Base-by-base conservation (phyloP, 2,113 vertebrate genomes). In the Geococcyx californianus region DNA sequence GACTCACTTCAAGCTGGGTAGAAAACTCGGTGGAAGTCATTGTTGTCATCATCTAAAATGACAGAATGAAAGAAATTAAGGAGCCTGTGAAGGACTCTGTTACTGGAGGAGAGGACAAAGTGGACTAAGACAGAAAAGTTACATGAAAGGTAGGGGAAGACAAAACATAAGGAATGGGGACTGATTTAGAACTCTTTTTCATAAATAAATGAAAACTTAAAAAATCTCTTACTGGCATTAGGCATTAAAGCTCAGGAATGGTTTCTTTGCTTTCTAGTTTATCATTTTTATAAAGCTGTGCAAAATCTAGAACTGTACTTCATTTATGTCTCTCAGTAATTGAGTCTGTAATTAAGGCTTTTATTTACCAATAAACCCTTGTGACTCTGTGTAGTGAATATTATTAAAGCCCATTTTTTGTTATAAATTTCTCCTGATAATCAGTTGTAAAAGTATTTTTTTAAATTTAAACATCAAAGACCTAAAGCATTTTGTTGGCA, bases 341-440 rank as follows among this genome's bases (percentile, higher is more conserved):
- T 75, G 91, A 93, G 80, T 64, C 79, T 88, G 89, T 95, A 93
- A 94, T 95, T 96, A 94, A 94, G 60, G 68, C 25, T 91, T 91
- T 93, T 95, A 94, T 93, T n/a, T 96, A 67, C 67, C 55, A 80
- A 76, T 89, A 94, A 94, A 84, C 33, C 7, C 14, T 34, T 63
- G 60, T 90, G 56, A 52, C 56, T 87, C 67, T 88, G 4, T 80
- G 69, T 45, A 77, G 59, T 83, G 75, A 74, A 67, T 93, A 60
- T 77, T 91, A 90, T 88, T 81, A 83, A 86, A 88, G 31, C n/a
- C 28, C 11, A 54, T 84, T 83, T 92, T 90, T 83, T n/a, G 29
- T 90, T 81, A 63, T 47, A 42, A 88, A 74, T 90, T 90, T 44
- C 11, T 93, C 14, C 42, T 74, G 63, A 74, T 93, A 47, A 86